Percentiles rank a stretch among this genome's conserved stretches.
Evolutionary conservation across 2,797 vertebrate species (phyloP).

Genomic region (Nasua narica): DNA sequence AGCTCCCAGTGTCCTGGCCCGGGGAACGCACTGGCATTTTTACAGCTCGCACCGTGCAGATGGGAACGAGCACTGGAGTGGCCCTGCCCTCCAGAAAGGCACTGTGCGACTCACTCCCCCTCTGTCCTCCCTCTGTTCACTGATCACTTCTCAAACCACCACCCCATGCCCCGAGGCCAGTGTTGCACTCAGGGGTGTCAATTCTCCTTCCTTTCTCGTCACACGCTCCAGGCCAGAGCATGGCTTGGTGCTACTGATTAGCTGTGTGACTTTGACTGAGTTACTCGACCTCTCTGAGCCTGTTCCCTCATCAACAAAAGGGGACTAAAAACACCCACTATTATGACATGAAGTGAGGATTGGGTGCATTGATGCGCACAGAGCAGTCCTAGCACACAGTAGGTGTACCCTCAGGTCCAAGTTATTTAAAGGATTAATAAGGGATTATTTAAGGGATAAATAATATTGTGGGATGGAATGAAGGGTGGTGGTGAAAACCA

Average conservation of each 20-base stretch:
- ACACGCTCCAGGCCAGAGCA: neutral
- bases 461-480: neutral
- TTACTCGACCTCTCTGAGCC: neutral
- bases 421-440: no score
- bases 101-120: neutral
- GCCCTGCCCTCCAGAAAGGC: neutral
- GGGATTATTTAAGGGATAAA: neutral
- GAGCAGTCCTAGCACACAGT: neutral
- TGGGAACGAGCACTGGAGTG: accelerated
- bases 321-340: neutral
- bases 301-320: no score
- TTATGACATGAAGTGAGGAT: neutral
- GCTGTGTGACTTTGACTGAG: neutral
- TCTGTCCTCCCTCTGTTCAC: neutral
- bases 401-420: no score
- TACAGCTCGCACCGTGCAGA: accelerated
- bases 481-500: neutral
- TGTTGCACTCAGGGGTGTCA: accelerated
- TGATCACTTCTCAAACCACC: no score
- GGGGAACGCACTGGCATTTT: accelerated
- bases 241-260: neutral
- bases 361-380: neutral
- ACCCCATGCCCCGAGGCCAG: neutral
- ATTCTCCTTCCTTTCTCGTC: neutral
- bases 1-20: neutral